Evolutionary conservation across 2,888 invertebrate genomes (phyloP).

Genomic region (Mesopsocus fuscifrons): DNA sequence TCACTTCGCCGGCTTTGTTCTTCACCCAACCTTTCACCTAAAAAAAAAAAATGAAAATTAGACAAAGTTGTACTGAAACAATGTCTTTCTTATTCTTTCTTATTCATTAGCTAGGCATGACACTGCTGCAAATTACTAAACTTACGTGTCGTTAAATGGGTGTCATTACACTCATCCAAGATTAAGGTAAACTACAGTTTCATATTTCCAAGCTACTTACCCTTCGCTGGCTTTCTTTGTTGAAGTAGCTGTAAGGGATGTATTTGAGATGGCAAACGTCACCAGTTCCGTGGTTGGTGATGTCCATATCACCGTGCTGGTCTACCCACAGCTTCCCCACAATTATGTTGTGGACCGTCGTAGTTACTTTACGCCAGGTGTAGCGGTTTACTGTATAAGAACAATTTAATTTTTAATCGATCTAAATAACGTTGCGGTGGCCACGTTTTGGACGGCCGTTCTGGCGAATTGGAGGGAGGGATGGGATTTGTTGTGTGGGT

Average conservation of each 20-base stretch:
- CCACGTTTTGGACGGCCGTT: too few relatives aligned
- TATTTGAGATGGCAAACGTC: conserved; percentile 94
- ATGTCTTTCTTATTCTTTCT: too few relatives aligned
- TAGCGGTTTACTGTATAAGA: conserved; percentile 64
- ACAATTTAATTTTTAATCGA: too few relatives aligned
- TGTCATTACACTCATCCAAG: conserved; percentile 1
- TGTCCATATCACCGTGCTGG: conserved; percentile 99
- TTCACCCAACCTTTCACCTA: conserved; percentile 51
- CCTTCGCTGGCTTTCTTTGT: conserved; percentile 78
- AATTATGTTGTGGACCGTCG: conserved; percentile 98
- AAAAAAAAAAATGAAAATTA: conserved; percentile 12
- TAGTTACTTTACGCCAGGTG: conserved; percentile 96
- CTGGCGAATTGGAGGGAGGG: too few relatives aligned
- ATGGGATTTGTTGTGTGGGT: too few relatives aligned
- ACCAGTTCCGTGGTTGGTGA: conserved; percentile 71
- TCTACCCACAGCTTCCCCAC: conserved; percentile 99
- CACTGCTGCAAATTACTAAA: too few relatives aligned
- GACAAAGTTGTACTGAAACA: too few relatives aligned
- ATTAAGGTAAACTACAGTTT: conserved; percentile 6
- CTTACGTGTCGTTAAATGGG: too few relatives aligned
- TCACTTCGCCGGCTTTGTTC: conserved; percentile 33
- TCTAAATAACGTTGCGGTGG: too few relatives aligned
- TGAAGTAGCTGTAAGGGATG: conserved; percentile 96
- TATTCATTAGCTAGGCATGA: too few relatives aligned
- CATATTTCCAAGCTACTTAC: too few relatives aligned